phyloP scores from a whole-genome alignment of 1,140 invertebrate species.

The Cheumatopsyche charites region DNA sequence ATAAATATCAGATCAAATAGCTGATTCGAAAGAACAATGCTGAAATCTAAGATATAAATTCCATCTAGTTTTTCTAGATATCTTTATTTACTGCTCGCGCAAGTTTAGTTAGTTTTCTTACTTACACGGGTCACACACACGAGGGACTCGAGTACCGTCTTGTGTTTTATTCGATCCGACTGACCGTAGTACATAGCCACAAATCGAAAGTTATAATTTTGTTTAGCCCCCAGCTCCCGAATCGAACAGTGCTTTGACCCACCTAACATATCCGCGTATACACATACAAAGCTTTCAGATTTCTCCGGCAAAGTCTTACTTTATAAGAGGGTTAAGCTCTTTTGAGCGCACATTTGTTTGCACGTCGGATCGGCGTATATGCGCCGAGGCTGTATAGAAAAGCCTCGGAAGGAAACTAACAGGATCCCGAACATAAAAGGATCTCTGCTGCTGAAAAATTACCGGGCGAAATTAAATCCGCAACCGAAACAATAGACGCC shows the following conservation, averaged over 20 bases:
- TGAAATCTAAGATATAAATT: constrained; percentile 23
- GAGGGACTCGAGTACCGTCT: neutral
- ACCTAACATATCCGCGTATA: too few relatives aligned
- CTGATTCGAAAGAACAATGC: neutral
- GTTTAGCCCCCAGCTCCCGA: neutral
- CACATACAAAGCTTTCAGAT: neutral
- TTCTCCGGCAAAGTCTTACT: neutral
- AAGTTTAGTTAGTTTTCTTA: constrained; percentile 24
- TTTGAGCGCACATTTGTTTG: constrained; percentile 17
- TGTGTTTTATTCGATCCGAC: constrained; percentile 14
- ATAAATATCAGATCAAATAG: neutral
- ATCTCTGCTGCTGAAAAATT: constrained; percentile 20
- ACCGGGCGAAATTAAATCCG: constrained; percentile 20
- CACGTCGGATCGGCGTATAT: neutral
- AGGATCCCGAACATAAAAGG: constrained; percentile 13
- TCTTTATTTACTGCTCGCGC: neutral
- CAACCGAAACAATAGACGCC: constrained; percentile 1
- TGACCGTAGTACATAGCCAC: too few relatives aligned
- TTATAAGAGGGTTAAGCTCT: constrained; percentile 5
- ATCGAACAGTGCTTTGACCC: too few relatives aligned
- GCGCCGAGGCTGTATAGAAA: neutral
- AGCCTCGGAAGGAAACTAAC: constrained; percentile 14
- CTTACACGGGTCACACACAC: constrained; percentile 12
- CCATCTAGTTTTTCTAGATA: neutral
- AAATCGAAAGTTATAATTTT: constrained; percentile 26